Percentiles rank a stretch among this genome's conserved stretches.
Evolutionary conservation across 2,888 invertebrate genomes (phyloP).

Genomic region (Latrodectus hesperus): DNA sequence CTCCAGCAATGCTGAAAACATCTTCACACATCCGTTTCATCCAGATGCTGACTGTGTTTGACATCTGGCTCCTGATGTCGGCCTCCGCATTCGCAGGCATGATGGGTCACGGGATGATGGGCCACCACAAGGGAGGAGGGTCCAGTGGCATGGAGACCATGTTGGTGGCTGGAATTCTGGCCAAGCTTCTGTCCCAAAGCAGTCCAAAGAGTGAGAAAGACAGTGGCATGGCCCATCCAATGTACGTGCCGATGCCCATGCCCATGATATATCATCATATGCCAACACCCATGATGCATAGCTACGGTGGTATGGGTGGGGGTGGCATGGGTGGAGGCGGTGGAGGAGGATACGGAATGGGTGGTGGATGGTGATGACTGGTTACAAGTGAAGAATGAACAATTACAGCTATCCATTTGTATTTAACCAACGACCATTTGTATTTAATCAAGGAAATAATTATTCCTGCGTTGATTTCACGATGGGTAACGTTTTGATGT

Average conservation of each 20-base stretch:
- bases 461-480: no score
- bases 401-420: background rate
- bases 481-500: no score
- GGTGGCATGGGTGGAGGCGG: background rate
- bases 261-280: slow-evolving; percentile 25
- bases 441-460: no score
- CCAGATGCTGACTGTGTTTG: background rate
- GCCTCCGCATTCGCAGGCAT: background rate
- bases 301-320: background rate
- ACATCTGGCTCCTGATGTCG: background rate
- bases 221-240: background rate
- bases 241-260: slow-evolving; percentile 21
- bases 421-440: no score
- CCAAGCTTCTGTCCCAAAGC: slow-evolving; percentile 23
- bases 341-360: slow-evolving; percentile 7
- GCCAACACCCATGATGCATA: background rate
- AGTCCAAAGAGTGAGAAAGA: background rate
- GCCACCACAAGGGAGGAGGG: slow-evolving; percentile 19
- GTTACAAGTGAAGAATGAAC: background rate
- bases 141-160: slow-evolving; percentile 38
- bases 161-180: slow-evolving; percentile 50
- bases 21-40: background rate
- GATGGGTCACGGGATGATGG: slow-evolving; percentile 10
- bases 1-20: background rate
- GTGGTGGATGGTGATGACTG: background rate